Base-by-base conservation (phyloP, 1,140 invertebrate genomes). In the Maconellicoccus hirsutus region DNA sequence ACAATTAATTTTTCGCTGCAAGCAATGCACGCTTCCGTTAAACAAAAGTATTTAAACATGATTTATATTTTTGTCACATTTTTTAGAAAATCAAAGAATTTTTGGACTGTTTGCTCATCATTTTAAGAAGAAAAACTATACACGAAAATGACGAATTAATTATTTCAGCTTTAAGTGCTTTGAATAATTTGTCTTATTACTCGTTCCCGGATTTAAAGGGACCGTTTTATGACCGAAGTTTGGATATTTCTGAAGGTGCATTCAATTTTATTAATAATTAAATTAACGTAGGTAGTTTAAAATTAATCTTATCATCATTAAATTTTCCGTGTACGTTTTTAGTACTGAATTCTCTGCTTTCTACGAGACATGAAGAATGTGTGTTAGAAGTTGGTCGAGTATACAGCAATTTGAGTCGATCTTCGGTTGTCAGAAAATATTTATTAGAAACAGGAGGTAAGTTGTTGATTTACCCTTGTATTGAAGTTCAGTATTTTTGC, bases 151-250 rank as follows among this genome's bases (percentile, higher is more conserved):
- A 87, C 75, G 86, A 89, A 76, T 77, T 89, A 22, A 81, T 75
- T 77, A 78, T 71, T 75, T 76, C 27, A 79, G 78, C 76, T 77
- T 77, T 79, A 75, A 74, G 22, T 59, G 86, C 86, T 14, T 79
- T 89, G 29, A 88, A 88, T 76, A 89, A 89, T 76, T 78, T 87
- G 70, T 86, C 86, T 0, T 89, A 82, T 77, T 88, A 87, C 76
- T 77, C 75, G 33, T 78, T 79, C 59, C 74, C 77, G 33, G 78
- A 80, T 22, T 72, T 70, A 19, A 70, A 75, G 22, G 75, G 75
- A 10, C 75, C 74, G 0, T 76, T 79, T 73, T 74, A 73, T 21
- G 69, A 75, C 8, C 70, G 75, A 1, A 76, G 78, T 19, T 69
- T 79, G 12, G 75, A 78, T 42, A 77, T 79, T 22, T 76, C 78